Conservation (phyloP, 92 coral and sea anemone genomes). For the Porites divaricata region DNA sequence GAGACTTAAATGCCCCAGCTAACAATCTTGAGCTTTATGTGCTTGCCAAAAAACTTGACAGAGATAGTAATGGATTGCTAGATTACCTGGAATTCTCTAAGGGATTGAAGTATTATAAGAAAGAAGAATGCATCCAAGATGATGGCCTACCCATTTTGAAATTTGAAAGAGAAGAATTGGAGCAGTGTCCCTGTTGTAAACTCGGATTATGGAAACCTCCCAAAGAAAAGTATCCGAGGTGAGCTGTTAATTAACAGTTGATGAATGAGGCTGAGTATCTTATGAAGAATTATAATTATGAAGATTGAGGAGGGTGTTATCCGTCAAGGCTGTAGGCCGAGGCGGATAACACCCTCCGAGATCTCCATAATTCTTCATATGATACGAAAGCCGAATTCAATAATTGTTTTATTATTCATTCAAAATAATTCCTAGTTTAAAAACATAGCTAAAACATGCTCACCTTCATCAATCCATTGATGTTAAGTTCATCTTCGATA, state of each 20-base stretch:
- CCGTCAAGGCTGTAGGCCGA: too few species aligned
- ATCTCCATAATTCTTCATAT: too few species aligned
- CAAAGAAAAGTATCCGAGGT: conserved; percentile 93
- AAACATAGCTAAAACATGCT: too few species aligned
- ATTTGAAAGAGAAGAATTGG: conserved; percentile 91
- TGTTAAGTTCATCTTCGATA: too few species aligned
- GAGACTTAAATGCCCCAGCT: conserved; percentile 95
- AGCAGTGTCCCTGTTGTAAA: conserved; percentile 96
- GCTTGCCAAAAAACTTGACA: conserved; percentile 92
- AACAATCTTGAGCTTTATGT: conserved; percentile 93
- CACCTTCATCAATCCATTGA: too few species aligned
- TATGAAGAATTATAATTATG: too few species aligned
- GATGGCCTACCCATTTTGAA: conserved; percentile 86
- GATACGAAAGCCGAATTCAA: too few species aligned
- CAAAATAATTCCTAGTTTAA: too few species aligned
- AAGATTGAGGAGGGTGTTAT: too few species aligned
- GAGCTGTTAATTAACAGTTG: not conserved
- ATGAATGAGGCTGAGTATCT: too few species aligned
- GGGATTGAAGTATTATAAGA: conserved; percentile 88
- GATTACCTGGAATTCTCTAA: conserved; percentile 97
- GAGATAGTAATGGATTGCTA: conserved; percentile 84
- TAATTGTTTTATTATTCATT: too few species aligned
- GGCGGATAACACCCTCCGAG: too few species aligned
- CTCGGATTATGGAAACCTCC: conserved; percentile 90
- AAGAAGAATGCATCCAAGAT: conserved; percentile 82